These are phyloP conservation scores for Laticauda colubrina DNA, from an alignment of 2,113 vertebrate genomes.

Conservation along the genomic window DNA sequence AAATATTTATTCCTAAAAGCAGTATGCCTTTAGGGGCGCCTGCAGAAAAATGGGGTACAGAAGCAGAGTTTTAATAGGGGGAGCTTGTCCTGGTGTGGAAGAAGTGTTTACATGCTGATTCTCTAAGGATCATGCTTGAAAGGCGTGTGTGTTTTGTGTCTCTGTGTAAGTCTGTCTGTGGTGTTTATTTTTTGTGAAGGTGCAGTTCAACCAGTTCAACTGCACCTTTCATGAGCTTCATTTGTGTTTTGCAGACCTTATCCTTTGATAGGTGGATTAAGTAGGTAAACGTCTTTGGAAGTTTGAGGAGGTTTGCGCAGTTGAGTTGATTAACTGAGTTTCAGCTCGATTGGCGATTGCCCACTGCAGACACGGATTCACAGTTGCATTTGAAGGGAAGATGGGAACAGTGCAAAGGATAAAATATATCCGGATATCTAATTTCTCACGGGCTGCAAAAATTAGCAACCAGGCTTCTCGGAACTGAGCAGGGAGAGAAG, in stretches of 20 bases:
- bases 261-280: background rate
- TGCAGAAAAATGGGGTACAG: background rate
- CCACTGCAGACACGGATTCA: background rate
- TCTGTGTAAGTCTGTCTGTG: background rate
- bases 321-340: background rate
- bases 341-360: background rate
- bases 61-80: background rate
- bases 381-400: background rate
- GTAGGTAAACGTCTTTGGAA: background rate
- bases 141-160: background rate
- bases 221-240: rapidly evolving
- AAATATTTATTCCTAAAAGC: background rate
- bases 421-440: background rate
- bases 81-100: background rate
- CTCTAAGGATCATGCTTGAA: background rate
- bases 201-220: background rate
- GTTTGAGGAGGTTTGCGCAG: no score
- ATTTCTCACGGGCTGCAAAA: background rate
- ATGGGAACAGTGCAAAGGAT: background rate
- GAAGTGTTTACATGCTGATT: background rate
- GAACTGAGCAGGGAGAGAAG: background rate
- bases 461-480: background rate
- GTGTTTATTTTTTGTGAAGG: background rate
- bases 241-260: background rate
- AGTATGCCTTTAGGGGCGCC: no score